Evolutionary conservation across 2,888 invertebrate species (phyloP).

Genomic region (Pemphredon lugubris): DNA sequence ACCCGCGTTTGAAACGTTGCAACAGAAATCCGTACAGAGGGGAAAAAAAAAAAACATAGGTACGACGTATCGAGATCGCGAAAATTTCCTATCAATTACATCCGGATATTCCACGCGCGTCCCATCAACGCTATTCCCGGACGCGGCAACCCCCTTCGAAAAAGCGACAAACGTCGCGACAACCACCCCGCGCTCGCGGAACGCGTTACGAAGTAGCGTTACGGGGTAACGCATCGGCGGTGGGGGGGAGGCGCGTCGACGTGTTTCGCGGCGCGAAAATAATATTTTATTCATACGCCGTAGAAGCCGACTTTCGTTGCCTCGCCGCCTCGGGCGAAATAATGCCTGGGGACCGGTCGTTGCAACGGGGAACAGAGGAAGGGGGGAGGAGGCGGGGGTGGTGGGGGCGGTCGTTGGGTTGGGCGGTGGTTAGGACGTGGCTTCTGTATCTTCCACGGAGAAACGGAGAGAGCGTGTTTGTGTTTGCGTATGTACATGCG

Average conservation of each 20-base stretch:
- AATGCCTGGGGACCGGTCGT: conserved; percentile 60
- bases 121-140: too few relatives aligned
- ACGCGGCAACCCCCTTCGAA: too few relatives aligned
- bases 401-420: conserved; percentile 50
- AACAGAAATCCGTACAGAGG: too few relatives aligned
- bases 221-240: background rate
- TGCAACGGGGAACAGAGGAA: conserved; percentile 44
- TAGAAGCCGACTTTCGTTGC: conserved; percentile 59
- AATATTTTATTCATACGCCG: conserved; percentile 71
- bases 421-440: conserved; percentile 46
- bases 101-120: too few relatives aligned
- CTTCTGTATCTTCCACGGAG: conserved; percentile 46
- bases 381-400: background rate
- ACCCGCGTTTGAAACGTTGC: too few relatives aligned
- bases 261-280: conserved; percentile 59
- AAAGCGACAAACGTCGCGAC: background rate
- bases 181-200: too few relatives aligned
- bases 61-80: too few relatives aligned
- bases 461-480: conserved; percentile 33
- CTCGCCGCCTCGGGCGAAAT: conserved; percentile 61
- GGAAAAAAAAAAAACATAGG: too few relatives aligned
- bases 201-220: background rate
- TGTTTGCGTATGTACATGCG: conserved; percentile 37
- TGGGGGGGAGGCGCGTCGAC: background rate
- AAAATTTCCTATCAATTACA: too few relatives aligned